phyloP scores from a whole-genome alignment of 2,888 invertebrate genomes.

The Cyaniris semiargus region DNA sequence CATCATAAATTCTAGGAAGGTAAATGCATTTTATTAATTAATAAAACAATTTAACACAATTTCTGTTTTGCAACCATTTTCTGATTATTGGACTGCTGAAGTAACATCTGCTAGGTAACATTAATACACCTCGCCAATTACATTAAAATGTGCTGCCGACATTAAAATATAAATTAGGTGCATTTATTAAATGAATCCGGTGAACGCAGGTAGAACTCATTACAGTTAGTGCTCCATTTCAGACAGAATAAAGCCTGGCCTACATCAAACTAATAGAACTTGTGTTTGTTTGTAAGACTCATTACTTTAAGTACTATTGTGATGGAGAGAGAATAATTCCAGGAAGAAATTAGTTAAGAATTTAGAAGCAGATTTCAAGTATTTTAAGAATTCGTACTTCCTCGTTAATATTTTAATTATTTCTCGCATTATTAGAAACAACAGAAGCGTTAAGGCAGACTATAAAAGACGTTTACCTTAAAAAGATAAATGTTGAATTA shows the following conservation, averaged over 20 bases:
- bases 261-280: conserved; percentile 22
- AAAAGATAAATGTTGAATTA: not conserved
- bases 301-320: conserved; percentile 14
- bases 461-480: not conserved
- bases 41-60: not conserved
- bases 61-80: not conserved
- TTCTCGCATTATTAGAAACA: not conserved
- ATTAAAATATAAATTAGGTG: conserved; percentile 29
- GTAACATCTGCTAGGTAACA: conserved; percentile 7
- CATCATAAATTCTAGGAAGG: not conserved
- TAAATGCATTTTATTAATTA: not conserved
- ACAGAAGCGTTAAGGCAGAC: not conserved
- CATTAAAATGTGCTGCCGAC: conserved; percentile 20
- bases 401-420: not conserved
- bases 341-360: not conserved
- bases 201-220: conserved; percentile 23
- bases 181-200: conserved; percentile 23
- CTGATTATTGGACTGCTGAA: not conserved
- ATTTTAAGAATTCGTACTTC: not conserved
- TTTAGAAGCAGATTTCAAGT: not conserved
- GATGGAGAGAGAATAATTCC: not conserved
- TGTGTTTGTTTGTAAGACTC: conserved; percentile 17
- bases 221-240: conserved; percentile 25
- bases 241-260: conserved; percentile 15
- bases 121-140: conserved; percentile 12